Evolutionary conservation across 2,888 invertebrate genomes (phyloP), one percentile per base, ranked within the genome.

Genomic region (Orgyia antiqua): DNA sequence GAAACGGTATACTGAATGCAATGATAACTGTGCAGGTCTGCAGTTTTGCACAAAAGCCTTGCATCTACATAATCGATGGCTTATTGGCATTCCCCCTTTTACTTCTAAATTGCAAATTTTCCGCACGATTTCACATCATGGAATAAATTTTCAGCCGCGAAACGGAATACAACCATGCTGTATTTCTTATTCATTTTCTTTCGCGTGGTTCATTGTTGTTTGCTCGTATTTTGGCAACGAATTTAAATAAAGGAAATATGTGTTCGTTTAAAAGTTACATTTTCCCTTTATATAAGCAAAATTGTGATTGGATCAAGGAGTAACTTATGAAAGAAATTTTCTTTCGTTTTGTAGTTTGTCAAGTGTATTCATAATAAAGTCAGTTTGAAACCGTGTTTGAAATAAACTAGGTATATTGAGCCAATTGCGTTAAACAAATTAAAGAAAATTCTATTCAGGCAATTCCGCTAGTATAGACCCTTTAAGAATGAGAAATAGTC

Each of bases 91-190:
- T 80, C 83, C 6, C 80, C 53, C 78, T 74, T 76, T 80, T 80
- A 82, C 80, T 83, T 79, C 76, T 77, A 84, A 86, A 86, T 82
- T 83, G 84, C 83, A 82, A 84, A 86, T 86, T 84, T 86, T 86
- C 82, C 78, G 69, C 83, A 77, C 84, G 83, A 86, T 83, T 83
- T 82, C 75, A 66, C 61, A 63, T 68, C 59, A 58, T 63, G 62
- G 77, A 77, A 82, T 84, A 83, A 70, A 84, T 84, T 84, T 80
- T 74, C 74, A 67, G 75, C 61, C 67, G 72, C 70, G 68, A 68
- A 65, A 65, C 66, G 63, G 62, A 45, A 69, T 67, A 68, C 65
- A 72, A 75, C 73, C 68, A 66, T 72, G 65, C 62, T 62, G 61
- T 64, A 65, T 71, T 68, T 63, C 58, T 63, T 67, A 65, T 65